Conservation (phyloP, 2,113 vertebrate species). For the Podarcis cretensis region DNA sequence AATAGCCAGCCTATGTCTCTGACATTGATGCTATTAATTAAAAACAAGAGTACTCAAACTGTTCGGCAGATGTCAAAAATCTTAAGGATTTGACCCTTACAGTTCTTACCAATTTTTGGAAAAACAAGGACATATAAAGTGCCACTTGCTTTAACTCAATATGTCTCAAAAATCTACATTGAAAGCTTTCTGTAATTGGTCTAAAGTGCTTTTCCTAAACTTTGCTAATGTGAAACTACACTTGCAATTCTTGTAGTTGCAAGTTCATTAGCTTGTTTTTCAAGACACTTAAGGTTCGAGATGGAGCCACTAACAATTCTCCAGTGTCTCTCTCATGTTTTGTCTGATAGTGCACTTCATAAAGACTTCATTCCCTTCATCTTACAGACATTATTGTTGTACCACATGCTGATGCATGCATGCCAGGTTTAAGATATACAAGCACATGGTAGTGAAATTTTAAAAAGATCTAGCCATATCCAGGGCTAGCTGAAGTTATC, state of each 20-base stretch:
- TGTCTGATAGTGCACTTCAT: background rate
- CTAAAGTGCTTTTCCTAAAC: background rate
- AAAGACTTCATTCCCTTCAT: background rate
- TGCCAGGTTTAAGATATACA: background rate
- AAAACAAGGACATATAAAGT: background rate
- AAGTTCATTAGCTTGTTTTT: background rate
- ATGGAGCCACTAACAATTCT: background rate
- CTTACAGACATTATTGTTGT: background rate
- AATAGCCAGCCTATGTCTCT: background rate
- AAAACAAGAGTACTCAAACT: background rate
- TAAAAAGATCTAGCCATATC: background rate
- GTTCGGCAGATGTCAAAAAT: background rate
- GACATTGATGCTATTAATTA: background rate
- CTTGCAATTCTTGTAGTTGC: background rate
- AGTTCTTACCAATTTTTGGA: background rate
- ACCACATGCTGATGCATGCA: background rate
- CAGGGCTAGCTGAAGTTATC: background rate
- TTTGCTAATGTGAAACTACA: background rate
- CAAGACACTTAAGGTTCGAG: background rate
- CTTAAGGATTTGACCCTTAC: background rate
- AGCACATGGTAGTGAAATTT: background rate
- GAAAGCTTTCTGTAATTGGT: background rate
- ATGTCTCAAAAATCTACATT: background rate
- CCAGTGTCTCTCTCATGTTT: background rate
- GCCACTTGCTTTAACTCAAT: background rate